Conservation (phyloP, 2,797 vertebrate genomes). For the Enteromius viviparus region DNA sequence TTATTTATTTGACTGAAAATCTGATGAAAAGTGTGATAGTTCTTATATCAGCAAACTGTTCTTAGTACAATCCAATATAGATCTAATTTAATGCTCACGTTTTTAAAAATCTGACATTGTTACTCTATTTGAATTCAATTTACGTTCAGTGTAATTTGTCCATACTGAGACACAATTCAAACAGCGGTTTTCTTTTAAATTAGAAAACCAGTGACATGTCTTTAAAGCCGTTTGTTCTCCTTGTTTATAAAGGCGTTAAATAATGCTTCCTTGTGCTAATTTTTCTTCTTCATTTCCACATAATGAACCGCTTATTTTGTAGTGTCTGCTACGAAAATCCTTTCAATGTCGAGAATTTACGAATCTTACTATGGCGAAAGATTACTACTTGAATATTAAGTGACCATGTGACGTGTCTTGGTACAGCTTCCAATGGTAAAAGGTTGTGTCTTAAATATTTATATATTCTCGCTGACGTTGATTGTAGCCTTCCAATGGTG, state of each 20-base stretch:
- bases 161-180: neutral
- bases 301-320: neutral
- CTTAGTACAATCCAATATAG: neutral
- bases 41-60: neutral
- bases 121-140: neutral
- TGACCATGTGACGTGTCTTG: neutral
- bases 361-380: slow-evolving; percentile 26
- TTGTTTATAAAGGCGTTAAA: neutral
- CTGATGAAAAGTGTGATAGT: neutral
- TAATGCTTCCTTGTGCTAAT: neutral
- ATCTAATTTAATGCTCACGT: neutral
- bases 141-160: neutral
- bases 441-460: neutral
- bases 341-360: neutral
- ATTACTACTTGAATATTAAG: neutral
- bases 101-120: neutral
- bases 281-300: neutral
- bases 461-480: neutral
- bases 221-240: neutral
- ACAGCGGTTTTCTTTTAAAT: neutral
- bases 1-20: neutral
- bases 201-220: neutral
- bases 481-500: neutral
- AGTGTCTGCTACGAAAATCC: neutral
- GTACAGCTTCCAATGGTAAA: neutral